Percentiles rank a stretch among this genome's conserved stretches.
These are phyloP conservation scores for Pao palembangensis DNA, from an alignment of 2,113 vertebrate species.

Conservation along the genomic window DNA sequence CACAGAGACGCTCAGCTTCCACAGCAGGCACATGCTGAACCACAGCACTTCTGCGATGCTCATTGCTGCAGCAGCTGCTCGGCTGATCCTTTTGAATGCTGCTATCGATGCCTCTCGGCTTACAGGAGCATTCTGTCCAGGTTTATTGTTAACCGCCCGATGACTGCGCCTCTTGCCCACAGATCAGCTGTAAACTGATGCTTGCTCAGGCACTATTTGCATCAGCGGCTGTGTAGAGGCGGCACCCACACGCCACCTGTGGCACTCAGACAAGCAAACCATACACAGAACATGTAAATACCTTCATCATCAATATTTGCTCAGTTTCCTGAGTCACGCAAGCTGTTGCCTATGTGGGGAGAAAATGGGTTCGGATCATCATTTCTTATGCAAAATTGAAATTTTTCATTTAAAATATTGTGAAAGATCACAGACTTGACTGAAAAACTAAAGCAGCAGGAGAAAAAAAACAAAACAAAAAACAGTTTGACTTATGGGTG, in stretches of 20 bases:
- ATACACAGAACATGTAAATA: slow-evolving; percentile 41
- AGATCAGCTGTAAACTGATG: slow-evolving; percentile 68
- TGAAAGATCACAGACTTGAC: slow-evolving; percentile 14
- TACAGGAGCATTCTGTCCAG: slow-evolving; percentile 43
- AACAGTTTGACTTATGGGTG: slow-evolving; percentile 67
- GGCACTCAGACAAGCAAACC: slow-evolving; percentile 24
- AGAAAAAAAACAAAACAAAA: slow-evolving; percentile 15
- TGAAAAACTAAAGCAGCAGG: slow-evolving; percentile 12
- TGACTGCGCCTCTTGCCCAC: slow-evolving; percentile 66
- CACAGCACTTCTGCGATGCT: slow-evolving; percentile 68
- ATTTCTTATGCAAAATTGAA: slow-evolving; percentile 12
- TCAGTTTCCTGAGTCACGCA: slow-evolving; percentile 29
- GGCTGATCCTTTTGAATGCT: slow-evolving; percentile 68
- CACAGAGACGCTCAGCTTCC: slow-evolving; percentile 82
- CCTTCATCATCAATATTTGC: slow-evolving; percentile 48
- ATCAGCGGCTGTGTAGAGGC: slow-evolving; percentile 62
- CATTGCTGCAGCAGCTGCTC: slow-evolving; percentile 56
- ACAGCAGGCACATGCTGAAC: slow-evolving; percentile 83
- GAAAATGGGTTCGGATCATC: slow-evolving; percentile 5
- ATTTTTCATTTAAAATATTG: slow-evolving; percentile 13
- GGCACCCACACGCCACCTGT: slow-evolving; percentile 64
- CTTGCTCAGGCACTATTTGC: slow-evolving; percentile 69
- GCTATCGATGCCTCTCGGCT: slow-evolving; percentile 43
- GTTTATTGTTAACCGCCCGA: slow-evolving; percentile 51
- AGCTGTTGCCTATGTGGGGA: neutral